Evolutionary conservation across 2,888 invertebrate species (phyloP).

Genomic region (Lissocephala sabroskyi): DNA sequence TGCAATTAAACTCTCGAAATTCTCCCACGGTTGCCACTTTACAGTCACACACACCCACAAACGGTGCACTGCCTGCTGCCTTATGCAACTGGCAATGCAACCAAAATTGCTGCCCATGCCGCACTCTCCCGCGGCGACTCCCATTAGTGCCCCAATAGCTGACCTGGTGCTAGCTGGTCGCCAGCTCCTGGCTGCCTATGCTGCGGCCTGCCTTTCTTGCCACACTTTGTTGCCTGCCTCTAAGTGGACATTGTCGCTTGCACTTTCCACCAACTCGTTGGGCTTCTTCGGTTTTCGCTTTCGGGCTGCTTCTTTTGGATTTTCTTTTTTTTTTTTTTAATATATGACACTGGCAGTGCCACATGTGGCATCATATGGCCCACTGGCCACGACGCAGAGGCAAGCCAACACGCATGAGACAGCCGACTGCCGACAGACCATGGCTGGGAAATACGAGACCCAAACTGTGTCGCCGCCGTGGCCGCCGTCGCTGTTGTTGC

Average conservation of each 20-base stretch:
- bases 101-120: slow-evolving; percentile 22
- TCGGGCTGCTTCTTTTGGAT: slow-evolving; percentile 9
- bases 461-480: background rate
- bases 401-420: background rate
- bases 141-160: no score
- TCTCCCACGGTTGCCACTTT: background rate
- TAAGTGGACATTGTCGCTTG: slow-evolving; percentile 39
- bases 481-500: background rate
- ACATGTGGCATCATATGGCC: background rate
- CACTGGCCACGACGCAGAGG: background rate
- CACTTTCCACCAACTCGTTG: slow-evolving; percentile 27
- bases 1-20: background rate
- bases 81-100: slow-evolving; percentile 17
- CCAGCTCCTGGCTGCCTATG: no score
- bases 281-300: slow-evolving; percentile 10
- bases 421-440: background rate
- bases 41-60: no score
- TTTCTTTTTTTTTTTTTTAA: slow-evolving; percentile 9
- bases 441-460: slow-evolving; percentile 2
- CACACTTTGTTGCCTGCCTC: slow-evolving; percentile 24
- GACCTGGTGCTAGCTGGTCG: no score
- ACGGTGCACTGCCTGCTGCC: background rate
- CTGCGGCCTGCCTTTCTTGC: background rate
- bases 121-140: no score
- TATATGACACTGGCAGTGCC: background rate